A percentile compares a stretch with the other conserved stretches of the same genome.
These are phyloP conservation scores for Myotis lucifugus DNA, from an alignment of 2,113 vertebrate species.

Conservation along the genomic window DNA sequence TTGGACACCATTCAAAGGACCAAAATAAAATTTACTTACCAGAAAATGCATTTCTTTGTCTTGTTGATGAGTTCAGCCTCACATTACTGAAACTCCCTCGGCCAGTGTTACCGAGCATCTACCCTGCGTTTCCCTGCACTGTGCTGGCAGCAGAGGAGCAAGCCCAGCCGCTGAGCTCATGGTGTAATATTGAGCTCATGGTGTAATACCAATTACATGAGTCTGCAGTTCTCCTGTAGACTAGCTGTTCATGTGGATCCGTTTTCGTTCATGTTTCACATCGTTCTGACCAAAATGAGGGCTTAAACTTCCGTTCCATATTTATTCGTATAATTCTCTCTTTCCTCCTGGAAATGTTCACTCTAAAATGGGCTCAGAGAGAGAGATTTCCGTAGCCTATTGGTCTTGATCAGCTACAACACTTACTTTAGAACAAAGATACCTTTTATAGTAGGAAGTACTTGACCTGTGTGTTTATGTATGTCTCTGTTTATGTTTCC, in stretches of 20 bases:
- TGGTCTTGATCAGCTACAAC: background rate
- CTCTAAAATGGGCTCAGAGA: background rate
- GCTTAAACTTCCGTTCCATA: background rate
- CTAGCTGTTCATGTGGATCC: background rate
- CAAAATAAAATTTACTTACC: constrained; percentile 54
- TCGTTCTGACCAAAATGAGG: background rate
- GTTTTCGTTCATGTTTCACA: background rate
- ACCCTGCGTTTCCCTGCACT: background rate
- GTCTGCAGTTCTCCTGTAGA: background rate
- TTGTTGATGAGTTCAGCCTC: background rate
- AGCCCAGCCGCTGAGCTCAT: background rate
- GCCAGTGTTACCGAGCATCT: background rate
- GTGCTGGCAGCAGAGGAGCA: background rate
- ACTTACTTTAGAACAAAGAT: background rate
- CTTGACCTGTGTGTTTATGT: background rate
- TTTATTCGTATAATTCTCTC: background rate
- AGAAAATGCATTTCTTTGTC: background rate
- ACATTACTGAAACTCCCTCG: background rate
- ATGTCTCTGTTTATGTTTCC: background rate
- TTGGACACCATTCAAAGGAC: background rate
- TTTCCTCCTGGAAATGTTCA: background rate
- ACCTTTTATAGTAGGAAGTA: background rate
- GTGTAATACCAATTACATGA: background rate
- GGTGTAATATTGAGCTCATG: background rate
- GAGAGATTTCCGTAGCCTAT: background rate